These are phyloP conservation scores for Halesus radiatus DNA, from an alignment of 1,140 invertebrate species.

Conservation along the genomic window DNA sequence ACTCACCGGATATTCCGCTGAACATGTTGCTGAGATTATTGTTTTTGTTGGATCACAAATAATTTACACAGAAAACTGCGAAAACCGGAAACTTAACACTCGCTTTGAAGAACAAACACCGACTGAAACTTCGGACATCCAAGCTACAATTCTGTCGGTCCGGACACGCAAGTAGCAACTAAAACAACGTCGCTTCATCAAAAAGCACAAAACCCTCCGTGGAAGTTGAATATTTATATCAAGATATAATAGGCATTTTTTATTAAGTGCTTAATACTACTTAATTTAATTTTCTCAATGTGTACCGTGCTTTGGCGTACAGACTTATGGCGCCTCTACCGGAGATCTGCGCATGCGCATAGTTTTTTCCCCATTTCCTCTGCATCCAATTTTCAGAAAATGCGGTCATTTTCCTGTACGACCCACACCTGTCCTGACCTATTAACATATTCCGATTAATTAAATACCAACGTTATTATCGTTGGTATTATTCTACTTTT, in stretches of 20 bases:
- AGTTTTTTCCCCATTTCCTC: not conserved
- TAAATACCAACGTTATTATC: too few relatives aligned
- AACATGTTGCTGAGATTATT: slow-evolving; percentile 47
- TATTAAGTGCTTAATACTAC: not conserved
- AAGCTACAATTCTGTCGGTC: slow-evolving; percentile 19
- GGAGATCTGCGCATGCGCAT: slow-evolving; percentile 9
- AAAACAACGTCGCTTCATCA: not conserved
- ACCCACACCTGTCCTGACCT: too few relatives aligned
- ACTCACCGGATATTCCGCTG: slow-evolving; percentile 52
- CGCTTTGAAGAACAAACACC: slow-evolving; percentile 28
- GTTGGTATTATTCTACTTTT: too few relatives aligned
- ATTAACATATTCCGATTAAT: too few relatives aligned
- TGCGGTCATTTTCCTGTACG: slow-evolving; percentile 9
- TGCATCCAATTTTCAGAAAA: slow-evolving; percentile 11
- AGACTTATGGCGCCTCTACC: slow-evolving; percentile 1
- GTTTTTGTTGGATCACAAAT: slow-evolving; percentile 39
- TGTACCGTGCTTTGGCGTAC: not conserved
- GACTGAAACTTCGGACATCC: slow-evolving; percentile 27
- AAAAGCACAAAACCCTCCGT: not conserved
- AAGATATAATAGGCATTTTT: not conserved
- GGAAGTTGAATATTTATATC: not conserved
- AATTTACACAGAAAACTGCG: slow-evolving; percentile 38
- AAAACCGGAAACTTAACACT: not conserved
- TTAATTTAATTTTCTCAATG: not conserved
- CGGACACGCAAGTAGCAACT: not conserved